Evolutionary conservation across 2,797 vertebrate genomes (phyloP).

Genomic region (Anguilla anguilla): DNA sequence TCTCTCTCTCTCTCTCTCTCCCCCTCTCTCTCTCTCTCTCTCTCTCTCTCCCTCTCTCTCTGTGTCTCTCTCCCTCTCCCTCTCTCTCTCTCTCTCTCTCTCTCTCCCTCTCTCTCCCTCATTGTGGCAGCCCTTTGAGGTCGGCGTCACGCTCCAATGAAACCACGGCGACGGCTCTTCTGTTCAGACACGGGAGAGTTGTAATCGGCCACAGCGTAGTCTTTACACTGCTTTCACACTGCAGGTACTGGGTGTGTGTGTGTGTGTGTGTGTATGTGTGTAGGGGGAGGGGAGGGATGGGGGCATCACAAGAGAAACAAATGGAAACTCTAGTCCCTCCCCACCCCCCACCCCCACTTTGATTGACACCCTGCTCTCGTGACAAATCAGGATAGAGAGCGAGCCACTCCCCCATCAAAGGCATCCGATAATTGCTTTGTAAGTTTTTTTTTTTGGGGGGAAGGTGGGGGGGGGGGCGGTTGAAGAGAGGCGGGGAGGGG

Average conservation of each 20-base stretch:
- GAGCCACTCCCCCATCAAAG: constrained; percentile 59
- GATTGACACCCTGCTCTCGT: constrained; percentile 44
- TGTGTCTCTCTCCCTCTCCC: too few species aligned
- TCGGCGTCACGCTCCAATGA: constrained; percentile 71
- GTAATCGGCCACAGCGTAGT: constrained; percentile 68
- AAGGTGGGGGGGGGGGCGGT: constrained; percentile 36
- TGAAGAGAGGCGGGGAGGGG: neutral
- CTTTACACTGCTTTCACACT: constrained; percentile 33
- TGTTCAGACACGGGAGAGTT: constrained; percentile 75
- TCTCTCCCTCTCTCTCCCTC: constrained; percentile 23
- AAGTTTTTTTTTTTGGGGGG: constrained; percentile 48
- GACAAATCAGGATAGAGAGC: constrained; percentile 51
- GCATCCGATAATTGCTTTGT: constrained; percentile 47
- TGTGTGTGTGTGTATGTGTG: constrained; percentile 16
- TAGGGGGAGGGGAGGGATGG: constrained; percentile 44
- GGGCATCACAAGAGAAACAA: constrained; percentile 53
- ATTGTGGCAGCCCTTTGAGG: constrained; percentile 75
- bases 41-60: too few species aligned
- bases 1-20: too few species aligned
- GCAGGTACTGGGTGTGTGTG: constrained; percentile 28
- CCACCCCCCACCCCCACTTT: constrained; percentile 37
- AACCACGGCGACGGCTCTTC: constrained; percentile 77
- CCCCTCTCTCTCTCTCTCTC: too few species aligned
- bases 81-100: too few species aligned
- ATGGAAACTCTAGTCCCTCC: constrained; percentile 60